phyloP scores from a whole-genome alignment of 2,888 invertebrate genomes.

The Sepiola atlantica region DNA sequence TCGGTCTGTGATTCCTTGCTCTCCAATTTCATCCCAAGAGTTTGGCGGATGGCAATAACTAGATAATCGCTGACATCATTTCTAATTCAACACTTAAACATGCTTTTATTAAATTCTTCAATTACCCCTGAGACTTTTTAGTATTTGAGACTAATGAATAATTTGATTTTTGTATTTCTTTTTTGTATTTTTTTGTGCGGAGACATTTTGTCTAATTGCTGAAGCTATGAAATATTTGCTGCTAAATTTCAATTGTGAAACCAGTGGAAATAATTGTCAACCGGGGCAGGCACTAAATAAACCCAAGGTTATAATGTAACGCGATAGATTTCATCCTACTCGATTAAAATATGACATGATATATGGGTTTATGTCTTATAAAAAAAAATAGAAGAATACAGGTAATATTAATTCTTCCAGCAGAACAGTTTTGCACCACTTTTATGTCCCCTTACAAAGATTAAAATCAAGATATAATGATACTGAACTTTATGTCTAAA shows the following conservation, averaged over 20 bases:
- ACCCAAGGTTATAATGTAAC: too few relatives aligned
- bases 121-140: background rate
- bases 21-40: background rate
- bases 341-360: too few relatives aligned
- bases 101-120: background rate
- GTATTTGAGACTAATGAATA: background rate
- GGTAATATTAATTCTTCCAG: too few relatives aligned
- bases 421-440: too few relatives aligned
- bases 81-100: too few relatives aligned
- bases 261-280: background rate
- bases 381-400: too few relatives aligned
- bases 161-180: background rate
- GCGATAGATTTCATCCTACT: too few relatives aligned
- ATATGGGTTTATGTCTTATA: too few relatives aligned
- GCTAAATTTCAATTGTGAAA: background rate
- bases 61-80: background rate
- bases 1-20: background rate
- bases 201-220: background rate
- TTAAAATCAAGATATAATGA: too few relatives aligned
- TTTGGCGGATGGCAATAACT: background rate
- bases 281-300: too few relatives aligned
- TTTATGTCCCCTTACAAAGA: too few relatives aligned
- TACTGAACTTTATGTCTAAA: too few relatives aligned
- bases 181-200: background rate
- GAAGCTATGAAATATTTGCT: background rate